phyloP scores from a whole-genome alignment of 2,888 invertebrate genomes.

The Alloscopus bannaensis region DNA sequence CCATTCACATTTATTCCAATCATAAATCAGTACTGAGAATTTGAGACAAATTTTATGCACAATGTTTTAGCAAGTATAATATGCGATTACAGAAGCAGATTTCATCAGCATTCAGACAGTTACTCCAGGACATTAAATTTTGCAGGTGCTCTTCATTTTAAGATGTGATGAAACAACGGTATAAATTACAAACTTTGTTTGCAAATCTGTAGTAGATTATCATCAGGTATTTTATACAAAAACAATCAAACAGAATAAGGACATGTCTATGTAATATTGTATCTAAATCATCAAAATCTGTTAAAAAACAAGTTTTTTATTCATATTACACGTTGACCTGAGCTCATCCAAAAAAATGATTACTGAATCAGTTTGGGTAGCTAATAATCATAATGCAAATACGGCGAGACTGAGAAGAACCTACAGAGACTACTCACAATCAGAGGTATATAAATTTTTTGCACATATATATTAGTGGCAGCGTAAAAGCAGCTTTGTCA shows the following conservation, averaged over 20 bases:
- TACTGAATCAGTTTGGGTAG: neutral
- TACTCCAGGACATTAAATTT: constrained; percentile 39
- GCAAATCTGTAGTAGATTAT: neutral
- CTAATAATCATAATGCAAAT: constrained; percentile 7
- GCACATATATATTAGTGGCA: neutral
- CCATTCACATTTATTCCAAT: constrained; percentile 14
- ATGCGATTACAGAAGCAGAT: too few species aligned
- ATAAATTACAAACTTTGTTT: neutral
- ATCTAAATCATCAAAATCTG: constrained; percentile 59
- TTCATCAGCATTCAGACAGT: constrained; percentile 51
- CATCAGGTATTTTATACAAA: neutral
- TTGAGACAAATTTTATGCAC: neutral
- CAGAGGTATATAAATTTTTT: neutral
- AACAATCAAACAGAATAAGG: constrained; percentile 50
- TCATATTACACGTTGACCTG: constrained; percentile 46
- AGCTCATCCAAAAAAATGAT: constrained; percentile 22
- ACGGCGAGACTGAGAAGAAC: constrained; percentile 5
- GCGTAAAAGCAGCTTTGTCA: neutral
- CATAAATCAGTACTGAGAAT: neutral
- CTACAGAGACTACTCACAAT: constrained; percentile 9
- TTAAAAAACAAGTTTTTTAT: constrained; percentile 51
- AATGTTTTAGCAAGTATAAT: constrained; percentile 1
- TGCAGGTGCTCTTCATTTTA: neutral
- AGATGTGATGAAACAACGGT: neutral
- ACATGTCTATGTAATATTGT: constrained; percentile 46